Conservation (phyloP, 2,113 vertebrate genomes). For the Melanerpes formicivorus region DNA sequence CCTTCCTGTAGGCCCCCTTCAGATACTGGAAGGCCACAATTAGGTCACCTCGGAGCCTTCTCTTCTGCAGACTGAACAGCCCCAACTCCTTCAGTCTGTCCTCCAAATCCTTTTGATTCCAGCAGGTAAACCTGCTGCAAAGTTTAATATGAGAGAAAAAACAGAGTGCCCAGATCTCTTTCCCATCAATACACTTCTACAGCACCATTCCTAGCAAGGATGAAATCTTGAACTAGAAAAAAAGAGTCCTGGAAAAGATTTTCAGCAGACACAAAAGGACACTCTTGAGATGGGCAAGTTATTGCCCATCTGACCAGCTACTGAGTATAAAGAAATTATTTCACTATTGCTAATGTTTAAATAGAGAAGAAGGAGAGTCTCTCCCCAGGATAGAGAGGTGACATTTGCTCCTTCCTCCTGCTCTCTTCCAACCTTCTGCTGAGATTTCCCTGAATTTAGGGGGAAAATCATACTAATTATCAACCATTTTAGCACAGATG, state of each 20-base stretch:
- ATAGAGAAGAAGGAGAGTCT: neutral
- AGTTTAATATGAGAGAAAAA: neutral
- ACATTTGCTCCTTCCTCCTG: neutral
- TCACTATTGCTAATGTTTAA: neutral
- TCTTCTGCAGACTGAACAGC: too few relatives aligned
- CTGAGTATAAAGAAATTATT: neutral
- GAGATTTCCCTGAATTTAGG: neutral
- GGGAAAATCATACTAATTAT: neutral
- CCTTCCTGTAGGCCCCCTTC: too few relatives aligned
- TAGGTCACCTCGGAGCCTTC: too few relatives aligned
- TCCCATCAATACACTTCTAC: neutral
- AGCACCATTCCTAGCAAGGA: neutral
- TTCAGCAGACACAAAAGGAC: neutral
- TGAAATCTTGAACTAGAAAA: neutral
- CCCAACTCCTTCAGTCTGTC: neutral
- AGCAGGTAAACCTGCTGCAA: neutral
- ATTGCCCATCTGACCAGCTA: neutral
- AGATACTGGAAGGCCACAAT: too few relatives aligned
- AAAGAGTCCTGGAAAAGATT: neutral
- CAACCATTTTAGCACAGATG: neutral
- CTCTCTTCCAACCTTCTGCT: neutral
- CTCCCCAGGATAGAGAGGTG: neutral
- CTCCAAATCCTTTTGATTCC: neutral
- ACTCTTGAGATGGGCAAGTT: neutral
- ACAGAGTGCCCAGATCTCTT: neutral